phyloP scores from a whole-genome alignment of 2,888 invertebrate species.

The Eristalis arbustorum region DNA sequence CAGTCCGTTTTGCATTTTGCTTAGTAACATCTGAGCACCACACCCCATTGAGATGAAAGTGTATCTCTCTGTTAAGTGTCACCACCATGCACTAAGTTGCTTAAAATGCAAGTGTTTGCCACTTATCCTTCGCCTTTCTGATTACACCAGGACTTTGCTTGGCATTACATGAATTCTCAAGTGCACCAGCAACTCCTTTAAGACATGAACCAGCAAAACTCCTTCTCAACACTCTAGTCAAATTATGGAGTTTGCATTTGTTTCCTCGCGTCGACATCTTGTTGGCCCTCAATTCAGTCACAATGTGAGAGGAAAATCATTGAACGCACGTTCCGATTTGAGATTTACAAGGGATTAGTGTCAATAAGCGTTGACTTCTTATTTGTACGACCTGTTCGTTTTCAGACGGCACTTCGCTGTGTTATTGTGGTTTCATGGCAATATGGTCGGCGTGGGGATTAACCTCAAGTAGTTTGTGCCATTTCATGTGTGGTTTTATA shows the following conservation, averaged over 20 bases:
- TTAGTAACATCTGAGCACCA: background rate
- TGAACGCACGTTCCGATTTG: background rate
- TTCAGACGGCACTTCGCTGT: background rate
- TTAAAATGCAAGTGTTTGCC: background rate
- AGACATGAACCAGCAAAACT: background rate
- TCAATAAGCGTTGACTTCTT: background rate
- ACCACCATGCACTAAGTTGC: background rate
- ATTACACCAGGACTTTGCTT: background rate
- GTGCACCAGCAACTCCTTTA: background rate
- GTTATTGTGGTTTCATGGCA: conserved; percentile 13
- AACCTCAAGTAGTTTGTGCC: background rate
- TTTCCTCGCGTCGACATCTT: background rate
- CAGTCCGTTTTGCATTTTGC: background rate
- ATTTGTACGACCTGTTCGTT: background rate
- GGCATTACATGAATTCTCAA: background rate
- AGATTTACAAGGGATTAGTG: conserved; percentile 6
- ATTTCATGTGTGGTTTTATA: background rate
- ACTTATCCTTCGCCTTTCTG: background rate
- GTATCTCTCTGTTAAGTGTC: background rate
- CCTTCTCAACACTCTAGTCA: background rate
- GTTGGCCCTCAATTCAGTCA: background rate
- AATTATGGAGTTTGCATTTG: background rate
- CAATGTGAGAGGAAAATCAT: background rate
- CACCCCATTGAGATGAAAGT: background rate
- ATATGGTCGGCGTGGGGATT: conserved; percentile 5